Base-by-base conservation (phyloP, 1,140 invertebrate genomes). In the Papilio helenus region DNA sequence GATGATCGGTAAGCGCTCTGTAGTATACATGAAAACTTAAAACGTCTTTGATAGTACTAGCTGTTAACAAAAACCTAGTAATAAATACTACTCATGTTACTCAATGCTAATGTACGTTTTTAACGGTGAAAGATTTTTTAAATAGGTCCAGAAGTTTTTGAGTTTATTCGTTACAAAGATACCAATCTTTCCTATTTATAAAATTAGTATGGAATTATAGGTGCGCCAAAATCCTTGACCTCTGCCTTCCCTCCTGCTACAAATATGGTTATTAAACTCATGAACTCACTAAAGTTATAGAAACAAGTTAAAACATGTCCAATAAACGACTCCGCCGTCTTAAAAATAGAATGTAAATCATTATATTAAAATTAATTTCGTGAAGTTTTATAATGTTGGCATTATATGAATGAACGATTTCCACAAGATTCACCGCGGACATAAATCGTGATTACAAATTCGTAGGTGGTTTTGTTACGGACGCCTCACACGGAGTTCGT, bases 401-500 rank as follows among this genome's bases (percentile, higher is more conserved):
- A 14, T 74, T 77, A 20, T 49, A 61, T 77, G 76, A 77, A 77
- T 77, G 76, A 39, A 34, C 29, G 76, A 77, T 61, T 77, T 74
- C 55, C 76, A 12, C 44, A 9, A 61, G 51, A 77, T 34, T 51
- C 76, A 23, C 29, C 23, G 76, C 76, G 29, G n/a, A 77, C 55
- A 77, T 65, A 77, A 77, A 77, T 77, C 76, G 34, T 65, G 74
- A 74, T 68, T 74, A 74, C 55, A 76, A 58, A 61, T 61, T 61
- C 55, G 76, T 77, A 77, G 76, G 76, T 77, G 76, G 73, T 76
- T 76, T 55, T 51, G 72, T 74, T 58, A 55, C 72, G 46, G 76
- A 77, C 76, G 76, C 76, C 76, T 77, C 55, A 65, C 76, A 65
- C 29, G 76, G 29, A 39, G 76, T 23, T 49, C n/a, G 10, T 16